Conservation (phyloP, 2,113 vertebrate species). For the Anseranas semipalmata region DNA sequence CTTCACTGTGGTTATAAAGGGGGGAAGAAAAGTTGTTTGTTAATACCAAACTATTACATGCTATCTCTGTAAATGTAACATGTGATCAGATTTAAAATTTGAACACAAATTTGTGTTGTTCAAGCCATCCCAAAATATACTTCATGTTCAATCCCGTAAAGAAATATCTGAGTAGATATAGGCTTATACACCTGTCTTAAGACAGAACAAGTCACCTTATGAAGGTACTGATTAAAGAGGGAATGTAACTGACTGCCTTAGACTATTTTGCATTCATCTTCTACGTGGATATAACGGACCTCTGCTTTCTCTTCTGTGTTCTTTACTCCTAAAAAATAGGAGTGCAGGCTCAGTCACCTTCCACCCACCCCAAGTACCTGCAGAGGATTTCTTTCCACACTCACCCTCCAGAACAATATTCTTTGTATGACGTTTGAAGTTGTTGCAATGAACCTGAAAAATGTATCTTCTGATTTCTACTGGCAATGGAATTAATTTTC, state of each 20-base stretch:
- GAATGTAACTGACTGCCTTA: neutral
- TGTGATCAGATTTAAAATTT: neutral
- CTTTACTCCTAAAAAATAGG: neutral
- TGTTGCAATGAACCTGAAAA: neutral
- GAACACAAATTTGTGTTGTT: neutral
- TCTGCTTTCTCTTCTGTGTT: neutral
- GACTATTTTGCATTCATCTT: neutral
- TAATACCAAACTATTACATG: neutral
- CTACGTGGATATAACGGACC: accelerated
- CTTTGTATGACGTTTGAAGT: neutral
- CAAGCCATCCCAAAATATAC: neutral
- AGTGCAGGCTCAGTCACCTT: neutral
- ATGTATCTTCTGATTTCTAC: neutral
- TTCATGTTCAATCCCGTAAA: neutral
- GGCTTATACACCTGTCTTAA: neutral
- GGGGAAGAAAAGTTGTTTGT: neutral
- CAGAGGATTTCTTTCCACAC: neutral
- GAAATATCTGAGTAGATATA: neutral
- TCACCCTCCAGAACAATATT: neutral
- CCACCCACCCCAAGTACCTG: neutral
- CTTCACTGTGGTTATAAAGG: neutral
- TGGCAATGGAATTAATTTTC: neutral
- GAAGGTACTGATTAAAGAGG: neutral
- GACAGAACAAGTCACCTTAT: neutral
- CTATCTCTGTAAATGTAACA: accelerated